Base-by-base conservation (phyloP, 2,888 invertebrate species). In the Pheosia gnoma region DNA sequence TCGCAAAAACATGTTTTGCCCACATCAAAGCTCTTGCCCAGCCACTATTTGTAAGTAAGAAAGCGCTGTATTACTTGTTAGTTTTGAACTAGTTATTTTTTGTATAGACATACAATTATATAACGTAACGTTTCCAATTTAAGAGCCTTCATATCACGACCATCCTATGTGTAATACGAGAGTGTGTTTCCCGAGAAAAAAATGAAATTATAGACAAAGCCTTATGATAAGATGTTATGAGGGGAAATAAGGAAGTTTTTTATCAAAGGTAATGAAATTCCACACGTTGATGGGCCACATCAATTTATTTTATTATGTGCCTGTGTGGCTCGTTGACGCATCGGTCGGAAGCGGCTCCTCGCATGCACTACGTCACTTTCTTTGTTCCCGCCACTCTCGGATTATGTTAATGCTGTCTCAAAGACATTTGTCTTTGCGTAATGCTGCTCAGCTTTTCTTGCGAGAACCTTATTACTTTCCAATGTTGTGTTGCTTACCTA, bases 341-440 rank as follows among this genome's bases (percentile, higher is more conserved):
- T 80, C 78, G 76, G 71, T 78, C 81, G 85, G 85, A 83, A 84
- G 85, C 79, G 75, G 70, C 66, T 74, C 66, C 66, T 68, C 75
- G 71, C 75, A 68, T 77, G 78, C 78, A 65, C 67, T 65, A 86
- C 85, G 85, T 88, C 87, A 87, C 86, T 84, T 85, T 86, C 87
- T 86, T 85, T 88, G 88, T 81, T 84, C 83, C 83, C 78, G 76
- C 79, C 84, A 83, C 82, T 81, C 82, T 80, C 76, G 88, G 89
- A 91, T 91, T 92, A 92, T 91, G 91, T 85, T 90, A 92, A 92
- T 91, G 85, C 79, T 81, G 85, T 85, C 84, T 86, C 87, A 75
- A 80, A 86, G 86, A 89, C 90, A 91, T 91, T 91, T 90, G 89
- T 91, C 90, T 90, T 86, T 86, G 76, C 81, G 84, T 88, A 90